Base-by-base conservation (phyloP, 2,113 vertebrate genomes). In the Balaeniceps rex region DNA sequence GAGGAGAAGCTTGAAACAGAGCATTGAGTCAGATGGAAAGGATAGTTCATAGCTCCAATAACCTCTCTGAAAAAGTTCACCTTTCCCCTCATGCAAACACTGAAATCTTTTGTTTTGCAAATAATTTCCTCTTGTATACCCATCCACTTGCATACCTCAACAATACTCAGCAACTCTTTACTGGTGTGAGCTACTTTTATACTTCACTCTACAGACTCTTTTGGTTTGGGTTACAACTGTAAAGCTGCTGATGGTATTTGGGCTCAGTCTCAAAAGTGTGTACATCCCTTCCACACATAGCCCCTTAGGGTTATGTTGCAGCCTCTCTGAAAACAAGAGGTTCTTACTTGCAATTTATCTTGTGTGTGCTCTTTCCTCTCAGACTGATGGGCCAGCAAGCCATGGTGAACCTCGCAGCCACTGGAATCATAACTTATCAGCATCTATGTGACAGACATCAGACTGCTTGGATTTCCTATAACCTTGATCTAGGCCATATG, bases 1-100 rank as follows among this genome's bases (percentile, higher is more conserved):
- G 63, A 91, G 86, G 63, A 88, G 93, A 80, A 90, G 66, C 78
- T 84, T 96, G 81, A 94, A 90, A 88, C 49, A 76, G 40, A 90
- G 34, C 74, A 78, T 55, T 86, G 87, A 97, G 82, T 94, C 51
- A 88, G 38, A 69, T 66, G 69, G 90, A 94, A 78, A 90, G 54
- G 78, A 44, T 16, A 93, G 61, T 83, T 94, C 38, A 68, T 34
- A 88, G 69, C 63, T 94, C 66, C 9, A 96, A 70, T 76, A 95
- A 95, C 75, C 75, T 88, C 33, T 75, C 74, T 55, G 68, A 63
- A 93, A 86, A 78, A 82, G 69, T 95, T 94, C 51, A 71, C 14
- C 1, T 83, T 81, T 92, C 23, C 46, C 23, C 79, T 83, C 52
- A 2, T 68, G 33, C 60, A 79, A 70, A 65, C 25, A 49, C 77